Conservation (phyloP, 2,888 invertebrate genomes). For the Cryptus viduatorius region DNA sequence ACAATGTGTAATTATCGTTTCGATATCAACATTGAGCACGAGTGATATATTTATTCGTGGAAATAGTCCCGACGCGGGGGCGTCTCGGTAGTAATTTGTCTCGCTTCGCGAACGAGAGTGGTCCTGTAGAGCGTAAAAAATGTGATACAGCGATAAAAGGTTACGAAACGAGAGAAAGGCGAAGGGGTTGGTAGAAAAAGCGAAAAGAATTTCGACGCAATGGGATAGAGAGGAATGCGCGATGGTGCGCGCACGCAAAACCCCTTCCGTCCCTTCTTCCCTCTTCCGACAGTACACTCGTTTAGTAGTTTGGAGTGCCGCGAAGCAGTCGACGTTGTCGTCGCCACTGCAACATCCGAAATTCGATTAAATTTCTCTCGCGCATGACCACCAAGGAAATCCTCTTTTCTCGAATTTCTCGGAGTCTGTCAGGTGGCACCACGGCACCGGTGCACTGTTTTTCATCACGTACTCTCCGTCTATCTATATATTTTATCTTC, state of each 20-base stretch:
- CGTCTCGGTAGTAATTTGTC: background rate
- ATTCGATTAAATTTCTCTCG: slow-evolving; percentile 73
- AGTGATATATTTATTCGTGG: background rate
- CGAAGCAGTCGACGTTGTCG: slow-evolving; percentile 67
- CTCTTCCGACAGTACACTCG: background rate
- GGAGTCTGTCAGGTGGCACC: slow-evolving; percentile 83
- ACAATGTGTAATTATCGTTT: slow-evolving; percentile 2
- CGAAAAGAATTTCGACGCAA: slow-evolving; percentile 52
- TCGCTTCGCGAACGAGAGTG: background rate
- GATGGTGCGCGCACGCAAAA: slow-evolving; percentile 39
- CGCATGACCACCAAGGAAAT: slow-evolving; percentile 79
- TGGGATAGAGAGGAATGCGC: slow-evolving; percentile 61
- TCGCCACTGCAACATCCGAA: slow-evolving; percentile 73
- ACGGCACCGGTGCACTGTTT: slow-evolving; percentile 72
- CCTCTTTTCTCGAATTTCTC: slow-evolving; percentile 81
- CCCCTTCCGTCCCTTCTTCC: background rate
- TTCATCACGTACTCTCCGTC: background rate
- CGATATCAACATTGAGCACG: slow-evolving; percentile 1
- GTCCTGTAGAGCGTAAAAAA: background rate
- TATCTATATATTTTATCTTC: background rate
- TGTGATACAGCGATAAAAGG: background rate
- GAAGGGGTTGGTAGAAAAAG: background rate
- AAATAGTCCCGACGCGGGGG: background rate
- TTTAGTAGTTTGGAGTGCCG: background rate
- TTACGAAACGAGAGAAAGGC: background rate